These are phyloP conservation scores for Drosophila sordidula DNA, from an alignment of 2,888 invertebrate genomes.

Conservation along the genomic window DNA sequence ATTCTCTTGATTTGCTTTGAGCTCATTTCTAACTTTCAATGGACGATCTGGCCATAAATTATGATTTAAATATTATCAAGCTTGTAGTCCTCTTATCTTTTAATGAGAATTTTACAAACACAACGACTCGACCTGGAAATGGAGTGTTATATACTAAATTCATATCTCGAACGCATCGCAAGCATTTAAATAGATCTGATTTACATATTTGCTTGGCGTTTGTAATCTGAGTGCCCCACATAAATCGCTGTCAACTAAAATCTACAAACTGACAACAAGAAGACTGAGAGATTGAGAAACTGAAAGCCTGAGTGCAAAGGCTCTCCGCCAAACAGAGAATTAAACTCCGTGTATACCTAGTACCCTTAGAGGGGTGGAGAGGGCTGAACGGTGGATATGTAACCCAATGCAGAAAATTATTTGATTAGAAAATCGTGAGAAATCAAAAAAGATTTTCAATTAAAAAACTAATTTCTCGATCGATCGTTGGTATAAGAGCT, in stretches of 20 bases:
- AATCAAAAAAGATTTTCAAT: too few relatives aligned
- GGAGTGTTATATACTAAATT: conserved; percentile 7
- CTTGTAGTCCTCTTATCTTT: conserved; percentile 51
- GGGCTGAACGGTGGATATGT: too few relatives aligned
- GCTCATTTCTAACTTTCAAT: conserved; percentile 19
- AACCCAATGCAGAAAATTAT: too few relatives aligned
- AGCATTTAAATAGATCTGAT: conserved; percentile 44
- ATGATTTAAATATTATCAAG: conserved; percentile 48
- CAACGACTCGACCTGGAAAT: conserved; percentile 7
- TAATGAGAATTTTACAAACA: conserved; percentile 47
- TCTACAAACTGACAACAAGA: not conserved
- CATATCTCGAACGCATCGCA: conserved; percentile 36
- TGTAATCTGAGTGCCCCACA: conserved; percentile 52
- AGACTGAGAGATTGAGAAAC: conserved; percentile 1
- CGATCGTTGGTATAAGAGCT: too few relatives aligned
- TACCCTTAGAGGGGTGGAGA: too few relatives aligned
- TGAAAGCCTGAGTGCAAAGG: not conserved
- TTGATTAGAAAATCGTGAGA: too few relatives aligned
- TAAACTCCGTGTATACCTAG: too few relatives aligned
- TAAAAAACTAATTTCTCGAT: too few relatives aligned
- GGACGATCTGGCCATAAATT: conserved; percentile 41
- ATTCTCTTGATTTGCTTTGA: conserved; percentile 7
- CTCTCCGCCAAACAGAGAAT: not conserved
- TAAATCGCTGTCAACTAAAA: conserved; percentile 51
- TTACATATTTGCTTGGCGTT: conserved; percentile 47